Percentiles rank a stretch among this genome's conserved stretches.
These are phyloP conservation scores for Axis porcinus DNA, from an alignment of 2,113 vertebrate genomes.

Conservation along the genomic window DNA sequence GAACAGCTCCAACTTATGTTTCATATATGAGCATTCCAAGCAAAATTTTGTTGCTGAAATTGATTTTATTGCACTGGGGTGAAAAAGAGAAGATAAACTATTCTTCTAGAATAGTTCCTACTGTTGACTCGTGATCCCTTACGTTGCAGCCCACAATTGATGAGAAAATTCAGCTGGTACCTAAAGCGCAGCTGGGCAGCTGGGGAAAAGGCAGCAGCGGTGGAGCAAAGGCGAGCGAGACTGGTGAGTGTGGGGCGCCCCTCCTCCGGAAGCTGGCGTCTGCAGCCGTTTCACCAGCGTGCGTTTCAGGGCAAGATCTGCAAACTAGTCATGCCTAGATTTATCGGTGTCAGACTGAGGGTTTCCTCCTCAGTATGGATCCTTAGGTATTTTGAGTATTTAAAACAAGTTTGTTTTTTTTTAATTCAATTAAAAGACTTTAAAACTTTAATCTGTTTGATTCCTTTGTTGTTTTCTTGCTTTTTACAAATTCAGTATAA, in stretches of 20 bases:
- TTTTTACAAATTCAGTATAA: neutral
- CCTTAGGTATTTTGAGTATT: neutral
- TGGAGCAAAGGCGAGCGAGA: constrained; percentile 95
- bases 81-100: neutral
- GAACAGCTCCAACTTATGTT: neutral
- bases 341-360: neutral
- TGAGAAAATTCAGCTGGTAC: constrained; percentile 98
- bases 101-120: neutral
- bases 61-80: neutral
- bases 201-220: constrained; percentile 99
- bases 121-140: neutral
- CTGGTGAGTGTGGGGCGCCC: constrained; percentile 81
- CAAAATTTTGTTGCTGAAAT: neutral
- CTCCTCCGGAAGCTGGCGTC: neutral
- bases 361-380: neutral
- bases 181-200: constrained; percentile 93
- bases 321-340: neutral
- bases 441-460: neutral
- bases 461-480: neutral
- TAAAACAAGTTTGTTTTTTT: neutral
- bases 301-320: neutral
- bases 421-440: neutral
- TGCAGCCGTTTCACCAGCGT: rapidly evolving
- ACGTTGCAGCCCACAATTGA: constrained; percentile 93
- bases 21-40: neutral